Conservation (phyloP, 2,113 vertebrate genomes). For the Dissostichus mawsoni region DNA sequence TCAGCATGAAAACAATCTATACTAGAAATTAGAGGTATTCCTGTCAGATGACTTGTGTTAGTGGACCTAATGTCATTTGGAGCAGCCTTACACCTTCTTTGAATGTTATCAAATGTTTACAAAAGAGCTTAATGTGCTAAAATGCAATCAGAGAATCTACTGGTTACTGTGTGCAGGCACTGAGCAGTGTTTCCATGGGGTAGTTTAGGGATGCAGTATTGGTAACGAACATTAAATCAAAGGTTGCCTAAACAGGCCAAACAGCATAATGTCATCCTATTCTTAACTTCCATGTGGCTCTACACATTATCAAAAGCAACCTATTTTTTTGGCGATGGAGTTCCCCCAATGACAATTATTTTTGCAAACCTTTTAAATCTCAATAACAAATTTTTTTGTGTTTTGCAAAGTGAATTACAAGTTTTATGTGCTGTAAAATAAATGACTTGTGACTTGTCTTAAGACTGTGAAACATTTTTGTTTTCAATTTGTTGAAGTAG, state of each 20-base stretch:
- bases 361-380: slow-evolving; percentile 9
- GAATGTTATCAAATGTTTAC: slow-evolving; percentile 85
- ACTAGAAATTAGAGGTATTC: slow-evolving; percentile 84
- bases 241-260: background rate
- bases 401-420: background rate
- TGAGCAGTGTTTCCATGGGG: slow-evolving; percentile 15
- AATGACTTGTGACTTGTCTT: background rate
- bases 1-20: slow-evolving; percentile 88
- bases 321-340: too few species aligned
- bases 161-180: slow-evolving; percentile 29
- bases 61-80: slow-evolving; percentile 75
- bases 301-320: background rate
- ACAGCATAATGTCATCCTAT: background rate
- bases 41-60: slow-evolving; percentile 86
- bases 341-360: background rate
- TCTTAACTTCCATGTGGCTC: background rate
- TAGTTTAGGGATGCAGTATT: slow-evolving; percentile 41
- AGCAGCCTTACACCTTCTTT: slow-evolving; percentile 75
- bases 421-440: background rate
- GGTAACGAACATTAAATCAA: slow-evolving; percentile 29
- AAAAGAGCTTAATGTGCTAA: slow-evolving; percentile 82
- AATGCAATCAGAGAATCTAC: slow-evolving; percentile 73
- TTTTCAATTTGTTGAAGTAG: background rate
- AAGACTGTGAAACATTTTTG: background rate
- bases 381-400: background rate